Conservation (phyloP, 2,113 vertebrate species). For the Caloenas nicobarica region DNA sequence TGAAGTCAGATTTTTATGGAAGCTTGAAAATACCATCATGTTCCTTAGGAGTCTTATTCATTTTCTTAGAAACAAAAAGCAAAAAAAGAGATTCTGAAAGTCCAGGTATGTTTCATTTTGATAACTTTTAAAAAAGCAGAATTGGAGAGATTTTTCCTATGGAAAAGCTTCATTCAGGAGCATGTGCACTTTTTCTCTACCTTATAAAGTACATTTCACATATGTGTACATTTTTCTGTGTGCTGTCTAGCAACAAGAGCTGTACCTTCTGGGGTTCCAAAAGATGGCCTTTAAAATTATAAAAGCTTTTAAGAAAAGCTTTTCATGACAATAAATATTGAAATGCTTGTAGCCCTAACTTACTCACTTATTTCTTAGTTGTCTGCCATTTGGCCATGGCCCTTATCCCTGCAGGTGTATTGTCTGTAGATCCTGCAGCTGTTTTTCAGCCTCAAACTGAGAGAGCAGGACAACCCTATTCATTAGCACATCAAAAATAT, state of each 20-base stretch:
- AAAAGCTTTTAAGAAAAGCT: background rate
- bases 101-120: background rate
- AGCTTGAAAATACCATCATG: background rate
- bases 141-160: background rate
- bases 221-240: background rate
- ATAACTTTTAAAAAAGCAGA: background rate
- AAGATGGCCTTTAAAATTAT: background rate
- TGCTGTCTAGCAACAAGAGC: background rate
- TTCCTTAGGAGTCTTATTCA: background rate
- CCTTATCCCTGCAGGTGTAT: background rate
- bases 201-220: background rate
- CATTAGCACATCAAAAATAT: background rate
- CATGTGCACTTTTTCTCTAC: background rate
- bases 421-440: background rate
- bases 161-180: background rate
- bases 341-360: background rate
- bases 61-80: background rate
- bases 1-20: background rate
- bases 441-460: background rate
- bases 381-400: background rate
- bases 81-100: background rate
- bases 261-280: background rate
- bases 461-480: background rate
- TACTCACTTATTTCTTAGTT: background rate
- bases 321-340: background rate